phyloP scores from a whole-genome alignment of 2,888 invertebrate species.

The Notocelia uddmanniana region DNA sequence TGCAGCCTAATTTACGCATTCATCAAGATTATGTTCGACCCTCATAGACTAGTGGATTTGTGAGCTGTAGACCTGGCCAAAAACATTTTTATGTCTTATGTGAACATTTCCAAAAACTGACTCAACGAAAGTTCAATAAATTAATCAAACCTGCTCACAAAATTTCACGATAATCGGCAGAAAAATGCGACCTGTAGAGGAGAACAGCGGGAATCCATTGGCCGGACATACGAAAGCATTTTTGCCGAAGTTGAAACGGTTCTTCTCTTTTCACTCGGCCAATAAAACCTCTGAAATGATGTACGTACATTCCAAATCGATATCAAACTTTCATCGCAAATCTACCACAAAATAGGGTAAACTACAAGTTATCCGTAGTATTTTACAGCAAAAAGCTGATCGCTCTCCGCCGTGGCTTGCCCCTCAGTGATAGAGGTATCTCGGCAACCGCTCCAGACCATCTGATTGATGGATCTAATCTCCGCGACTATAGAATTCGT shows the following conservation, averaged over 20 bases:
- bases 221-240: too few species aligned
- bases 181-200: too few species aligned
- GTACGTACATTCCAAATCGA: background rate
- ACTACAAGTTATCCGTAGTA: slow-evolving; percentile 1
- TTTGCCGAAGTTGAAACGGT: too few species aligned
- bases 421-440: slow-evolving; percentile 60
- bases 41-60: too few species aligned
- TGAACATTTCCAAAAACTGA: too few species aligned
- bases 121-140: too few species aligned
- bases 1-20: background rate
- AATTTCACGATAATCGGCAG: too few species aligned
- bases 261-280: too few species aligned
- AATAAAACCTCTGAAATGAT: slow-evolving; percentile 20
- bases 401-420: slow-evolving; percentile 57
- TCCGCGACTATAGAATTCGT: slow-evolving; percentile 69
- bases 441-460: slow-evolving; percentile 62
- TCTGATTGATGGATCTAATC: slow-evolving; percentile 78
- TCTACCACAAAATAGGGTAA: slow-evolving; percentile 30
- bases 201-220: too few species aligned
- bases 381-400: slow-evolving; percentile 13
- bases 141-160: too few species aligned
- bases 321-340: slow-evolving; percentile 13
- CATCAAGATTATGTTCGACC: background rate
- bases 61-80: too few species aligned
- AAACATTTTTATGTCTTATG: too few species aligned